Base-by-base conservation (phyloP, 2,797 vertebrate species). In the Microctenopoma steveboyesi region DNA sequence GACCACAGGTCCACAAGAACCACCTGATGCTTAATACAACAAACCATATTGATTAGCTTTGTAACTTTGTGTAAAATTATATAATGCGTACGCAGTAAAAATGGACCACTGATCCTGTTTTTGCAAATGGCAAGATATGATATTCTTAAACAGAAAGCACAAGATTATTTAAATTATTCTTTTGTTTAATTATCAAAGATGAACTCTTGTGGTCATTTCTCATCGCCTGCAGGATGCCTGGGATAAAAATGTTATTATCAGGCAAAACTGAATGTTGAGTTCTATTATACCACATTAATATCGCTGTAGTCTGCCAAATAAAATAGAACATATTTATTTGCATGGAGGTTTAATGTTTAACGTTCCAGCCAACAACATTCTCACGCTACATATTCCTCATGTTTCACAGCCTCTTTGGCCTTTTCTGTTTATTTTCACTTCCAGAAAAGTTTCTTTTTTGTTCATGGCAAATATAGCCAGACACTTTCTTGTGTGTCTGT, bases 401-500 rank as follows among this genome's bases (percentile, higher is more conserved):
- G 62, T 69, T 69, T 75, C 63, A 39, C 4, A 79, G 60, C 59
- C 78, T 84, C 63, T 69, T 51, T 27, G 56, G 76, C 75, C 71
- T 82, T 55, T 58, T 42, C 64, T 63, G 58, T 80, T 68, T 53
- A 58, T 69, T 79, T 71, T 77, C 45, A 59, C 67, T 75, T 83
- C 62, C 74, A 85, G 79, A 68, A 84, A 73, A 43, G 43, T 69
- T 55, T 78, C 71, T 62, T 51, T 61, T 47, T 40, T 67, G 75
- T 58, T 54, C 65, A 37, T 49, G 63, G 75, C 64, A 91, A 85
- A 86, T 79, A 78, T 77, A 89, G 40, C 69, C 68, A 66, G 55
- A 65, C 65, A 60, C 64, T 59, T 76, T 79, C 83, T 69, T 72
- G 62, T 81, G 71, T 74, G 66, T 64, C 81, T 88, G 83, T 92